Evolutionary conservation across 2,888 invertebrate species (phyloP).

Genomic region (Synergus gifuensis): DNA sequence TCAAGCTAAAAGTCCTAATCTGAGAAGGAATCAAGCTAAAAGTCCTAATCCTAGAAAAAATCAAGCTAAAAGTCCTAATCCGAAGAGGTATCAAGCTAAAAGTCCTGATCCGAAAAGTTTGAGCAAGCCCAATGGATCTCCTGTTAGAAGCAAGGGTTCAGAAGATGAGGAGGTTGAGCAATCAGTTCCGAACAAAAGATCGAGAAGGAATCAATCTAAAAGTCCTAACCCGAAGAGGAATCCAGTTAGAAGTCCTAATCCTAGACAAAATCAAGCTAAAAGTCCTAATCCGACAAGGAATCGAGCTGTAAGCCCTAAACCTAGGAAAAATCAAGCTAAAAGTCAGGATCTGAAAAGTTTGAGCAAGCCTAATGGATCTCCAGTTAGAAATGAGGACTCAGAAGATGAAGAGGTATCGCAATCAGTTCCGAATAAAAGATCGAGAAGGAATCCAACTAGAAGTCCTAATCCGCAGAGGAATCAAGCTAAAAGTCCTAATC

Average conservation of each 20-base stretch:
- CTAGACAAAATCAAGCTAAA: neutral
- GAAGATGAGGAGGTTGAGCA: neutral
- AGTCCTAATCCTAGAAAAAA: neutral
- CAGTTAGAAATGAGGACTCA: neutral
- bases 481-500: too few species aligned
- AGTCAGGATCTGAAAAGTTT: neutral
- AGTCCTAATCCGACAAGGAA: neutral
- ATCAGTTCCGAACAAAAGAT: neutral
- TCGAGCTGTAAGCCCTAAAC: too few species aligned
- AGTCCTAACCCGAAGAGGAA: neutral
- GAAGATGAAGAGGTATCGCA: neutral
- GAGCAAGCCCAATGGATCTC: neutral
- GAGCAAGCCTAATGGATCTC: neutral
- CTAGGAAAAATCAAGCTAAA: too few species aligned
- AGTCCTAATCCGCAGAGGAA: too few species aligned
- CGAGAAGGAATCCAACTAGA: too few species aligned
- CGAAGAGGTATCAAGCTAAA: neutral
- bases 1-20: neutral
- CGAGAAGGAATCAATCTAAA: neutral
- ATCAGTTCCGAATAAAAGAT: neutral
- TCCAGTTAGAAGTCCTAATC: too few species aligned
- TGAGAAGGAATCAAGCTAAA: neutral
- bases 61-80: neutral
- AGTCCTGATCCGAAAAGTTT: neutral
- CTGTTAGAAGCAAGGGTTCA: neutral